phyloP scores from a whole-genome alignment of 1,140 invertebrate species.

The Lysiphlebus fabarum region DNA sequence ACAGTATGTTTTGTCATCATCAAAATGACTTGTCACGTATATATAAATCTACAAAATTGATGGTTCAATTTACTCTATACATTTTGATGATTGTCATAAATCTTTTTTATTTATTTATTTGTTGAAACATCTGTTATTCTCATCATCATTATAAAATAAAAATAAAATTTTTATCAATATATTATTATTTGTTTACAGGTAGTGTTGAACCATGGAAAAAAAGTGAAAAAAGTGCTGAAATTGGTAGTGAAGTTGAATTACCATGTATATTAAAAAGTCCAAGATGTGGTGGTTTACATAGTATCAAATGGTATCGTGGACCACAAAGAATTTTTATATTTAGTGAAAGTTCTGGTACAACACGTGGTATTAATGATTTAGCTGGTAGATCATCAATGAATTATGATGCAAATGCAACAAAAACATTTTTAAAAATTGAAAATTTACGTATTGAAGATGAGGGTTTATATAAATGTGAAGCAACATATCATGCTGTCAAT shows the following conservation, averaged over 20 bases:
- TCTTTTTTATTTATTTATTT: background rate
- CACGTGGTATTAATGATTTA: constrained; percentile 71
- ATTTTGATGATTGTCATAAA: too few relatives aligned
- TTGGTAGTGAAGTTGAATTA: constrained; percentile 68
- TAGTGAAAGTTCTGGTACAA: constrained; percentile 70
- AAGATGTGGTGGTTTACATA: constrained; percentile 79
- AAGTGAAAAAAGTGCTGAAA: constrained; percentile 49
- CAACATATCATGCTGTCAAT: constrained; percentile 75
- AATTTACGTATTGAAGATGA: constrained; percentile 71
- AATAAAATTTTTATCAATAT: constrained; percentile 12
- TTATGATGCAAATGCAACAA: constrained; percentile 62
- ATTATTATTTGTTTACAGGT: constrained; percentile 43
- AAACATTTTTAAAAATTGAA: constrained; percentile 66
- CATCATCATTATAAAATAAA: background rate
- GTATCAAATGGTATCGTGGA: constrained; percentile 86
- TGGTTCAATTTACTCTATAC: too few relatives aligned
- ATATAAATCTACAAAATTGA: too few relatives aligned
- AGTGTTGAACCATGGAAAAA: constrained; percentile 50
- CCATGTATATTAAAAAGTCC: constrained; percentile 73
- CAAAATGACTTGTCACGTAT: constrained; percentile 7
- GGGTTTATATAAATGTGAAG: constrained; percentile 80
- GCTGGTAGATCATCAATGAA: constrained; percentile 73
- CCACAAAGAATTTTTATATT: constrained; percentile 79
- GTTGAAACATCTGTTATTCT: background rate
- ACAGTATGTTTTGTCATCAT: constrained; percentile 11